Evolutionary conservation across 2,113 vertebrate genomes (phyloP), one percentile per base, ranked within the genome.

Genomic region (Desmodus rotundus): DNA sequence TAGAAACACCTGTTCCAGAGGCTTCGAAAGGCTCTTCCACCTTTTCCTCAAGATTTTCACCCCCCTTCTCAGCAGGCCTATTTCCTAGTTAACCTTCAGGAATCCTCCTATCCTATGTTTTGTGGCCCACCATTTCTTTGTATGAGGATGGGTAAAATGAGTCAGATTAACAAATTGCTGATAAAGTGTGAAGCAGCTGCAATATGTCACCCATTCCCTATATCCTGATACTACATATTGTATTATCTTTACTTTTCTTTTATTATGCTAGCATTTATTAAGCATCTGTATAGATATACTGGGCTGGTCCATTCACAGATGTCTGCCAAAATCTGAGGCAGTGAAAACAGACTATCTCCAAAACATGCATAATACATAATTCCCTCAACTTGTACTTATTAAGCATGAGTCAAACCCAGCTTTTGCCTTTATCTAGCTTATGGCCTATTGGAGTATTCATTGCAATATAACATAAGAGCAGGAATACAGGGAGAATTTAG

Each of bases 311-410:
- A 68, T 88, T 81, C 68, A 89, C 63, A 82, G 77, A 50, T 19
- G 6, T 67, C 78, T 63, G 31, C 73, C 88, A n/a, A 83, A 92
- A 92, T 91, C 12, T 26, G 54, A 96, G 38, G 54, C 61, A 90
- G 87, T 73, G 16, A 24, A 87, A 89, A 76, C 12, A 38, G 58
- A 80, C 91, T 54, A 47, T 89, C 92, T 91, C 47, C 6, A 63
- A 93, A 87, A 67, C 28, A 82, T 41, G 47, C 28, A 76, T 19
- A 73, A 88, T 74, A 52, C 6, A 72, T 72, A 83, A 84, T 58
- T 85, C 38, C 33, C 26, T 92, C 61, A 83, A 83, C 24, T 85
- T 93, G 9, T 77, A 83, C 89, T 93, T 86, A 86, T 84, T 84
- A 89, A 91, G 47, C 47, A 17, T 54, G 83, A 77, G 47, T 78